Conservation (phyloP, 2,888 invertebrate genomes). For the Pseudoips prasinana region DNA sequence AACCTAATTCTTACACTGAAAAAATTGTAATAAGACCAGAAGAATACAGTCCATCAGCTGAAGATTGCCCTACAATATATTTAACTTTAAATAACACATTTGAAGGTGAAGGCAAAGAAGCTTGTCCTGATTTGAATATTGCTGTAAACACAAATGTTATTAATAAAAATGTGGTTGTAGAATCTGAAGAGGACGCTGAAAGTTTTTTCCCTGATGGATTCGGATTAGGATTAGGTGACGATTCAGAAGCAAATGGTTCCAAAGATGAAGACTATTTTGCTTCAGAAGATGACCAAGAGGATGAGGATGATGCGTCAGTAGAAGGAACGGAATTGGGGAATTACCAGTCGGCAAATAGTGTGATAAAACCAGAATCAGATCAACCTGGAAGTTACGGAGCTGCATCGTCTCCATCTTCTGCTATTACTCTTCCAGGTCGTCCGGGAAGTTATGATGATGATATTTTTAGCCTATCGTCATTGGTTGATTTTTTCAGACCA, state of each 20-base stretch:
- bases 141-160: constrained; percentile 86
- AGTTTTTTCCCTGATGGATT: constrained; percentile 58
- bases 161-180: constrained; percentile 79
- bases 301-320: constrained; percentile 52
- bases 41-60: constrained; percentile 65
- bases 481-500: constrained; percentile 72
- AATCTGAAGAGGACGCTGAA: constrained; percentile 66
- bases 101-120: constrained; percentile 82
- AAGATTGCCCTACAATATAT: constrained; percentile 81
- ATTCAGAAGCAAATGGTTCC: constrained; percentile 54
- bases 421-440: constrained; percentile 51
- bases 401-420: constrained; percentile 48
- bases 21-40: constrained; percentile 73
- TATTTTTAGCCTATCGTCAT: constrained; percentile 69
- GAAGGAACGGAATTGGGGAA: constrained; percentile 60
- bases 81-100: constrained; percentile 78
- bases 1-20: constrained; percentile 67
- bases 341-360: constrained; percentile 57
- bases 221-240: constrained; percentile 57
- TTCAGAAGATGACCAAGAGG: constrained; percentile 54
- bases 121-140: constrained; percentile 86
- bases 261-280: constrained; percentile 54
- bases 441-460: constrained; percentile 66
- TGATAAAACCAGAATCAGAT: constrained; percentile 43
- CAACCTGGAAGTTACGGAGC: constrained; percentile 47